These are phyloP conservation scores for Periophthalmus modestus DNA, from an alignment of 2,113 vertebrate species.

Conservation along the genomic window DNA sequence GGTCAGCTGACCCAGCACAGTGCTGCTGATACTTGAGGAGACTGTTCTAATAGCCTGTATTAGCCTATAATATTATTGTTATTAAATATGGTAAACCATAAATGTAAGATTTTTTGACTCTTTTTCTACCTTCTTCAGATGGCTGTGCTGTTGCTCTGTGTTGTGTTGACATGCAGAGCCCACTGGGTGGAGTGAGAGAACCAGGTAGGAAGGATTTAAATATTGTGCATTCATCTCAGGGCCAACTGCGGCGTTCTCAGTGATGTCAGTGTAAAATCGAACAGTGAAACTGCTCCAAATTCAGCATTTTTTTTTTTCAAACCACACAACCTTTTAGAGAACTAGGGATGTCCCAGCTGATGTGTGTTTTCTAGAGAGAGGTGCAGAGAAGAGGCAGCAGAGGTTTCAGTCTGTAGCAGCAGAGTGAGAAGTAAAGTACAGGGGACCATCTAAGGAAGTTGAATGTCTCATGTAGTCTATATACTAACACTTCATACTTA, in stretches of 20 bases:
- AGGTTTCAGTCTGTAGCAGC: conserved; percentile 11
- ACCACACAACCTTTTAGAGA: conserved; percentile 17
- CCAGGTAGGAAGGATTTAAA: conserved; percentile 73
- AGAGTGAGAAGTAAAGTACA: neutral
- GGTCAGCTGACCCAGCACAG: neutral
- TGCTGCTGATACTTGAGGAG: neutral
- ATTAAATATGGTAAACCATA: neutral
- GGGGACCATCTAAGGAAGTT: neutral
- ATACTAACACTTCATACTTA: neutral
- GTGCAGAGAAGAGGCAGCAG: conserved; percentile 17
- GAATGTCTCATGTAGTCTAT: neutral
- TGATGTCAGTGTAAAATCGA: conserved; percentile 74
- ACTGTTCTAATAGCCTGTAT: neutral
- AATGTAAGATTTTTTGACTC: neutral
- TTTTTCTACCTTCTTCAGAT: neutral
- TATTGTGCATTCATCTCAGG: conserved; percentile 86
- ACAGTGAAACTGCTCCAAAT: conserved; percentile 46
- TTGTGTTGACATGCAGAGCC: conserved; percentile 62
- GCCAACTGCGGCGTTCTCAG: conserved; percentile 76
- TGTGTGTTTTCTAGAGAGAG: conserved; percentile 35
- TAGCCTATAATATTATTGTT: neutral
- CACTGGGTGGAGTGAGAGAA: conserved; percentile 76
- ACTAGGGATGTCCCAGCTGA: conserved; percentile 52
- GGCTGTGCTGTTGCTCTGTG: conserved; percentile 9
- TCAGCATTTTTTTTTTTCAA: conserved; percentile 17